phyloP scores from a whole-genome alignment of 2,888 invertebrate genomes.

The Eupithecia subumbrata region DNA sequence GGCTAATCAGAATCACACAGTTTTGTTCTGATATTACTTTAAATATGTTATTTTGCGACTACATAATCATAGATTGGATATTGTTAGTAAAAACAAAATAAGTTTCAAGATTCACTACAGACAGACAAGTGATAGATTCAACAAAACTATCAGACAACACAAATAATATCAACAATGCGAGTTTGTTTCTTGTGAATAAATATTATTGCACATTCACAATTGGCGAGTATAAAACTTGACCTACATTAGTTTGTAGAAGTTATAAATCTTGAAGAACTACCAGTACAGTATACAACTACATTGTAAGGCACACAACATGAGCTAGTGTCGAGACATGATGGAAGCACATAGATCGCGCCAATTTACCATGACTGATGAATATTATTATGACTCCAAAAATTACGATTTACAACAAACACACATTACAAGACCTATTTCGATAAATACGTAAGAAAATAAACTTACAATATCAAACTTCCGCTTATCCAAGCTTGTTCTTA shows the following conservation, averaged over 20 bases:
- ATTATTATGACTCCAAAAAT: constrained; percentile 63
- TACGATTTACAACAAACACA: constrained; percentile 77
- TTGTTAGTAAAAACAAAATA: constrained; percentile 70
- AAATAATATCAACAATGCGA: constrained; percentile 46
- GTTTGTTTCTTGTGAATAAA: constrained; percentile 48
- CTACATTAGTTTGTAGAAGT: constrained; percentile 38
- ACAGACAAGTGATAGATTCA: constrained; percentile 48
- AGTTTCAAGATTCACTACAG: constrained; percentile 52
- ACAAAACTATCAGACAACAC: constrained; percentile 44
- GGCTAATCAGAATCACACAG: constrained; percentile 57
- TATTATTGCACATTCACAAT: constrained; percentile 45
- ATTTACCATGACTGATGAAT: constrained; percentile 36
- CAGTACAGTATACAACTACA: constrained; percentile 46
- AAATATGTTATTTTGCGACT: constrained; percentile 63
- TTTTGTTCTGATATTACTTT: constrained; percentile 56
- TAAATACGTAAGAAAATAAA: constrained; percentile 84
- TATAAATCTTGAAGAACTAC: constrained; percentile 37
- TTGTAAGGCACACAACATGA: constrained; percentile 73
- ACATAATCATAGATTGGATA: constrained; percentile 59
- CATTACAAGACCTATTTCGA: constrained; percentile 76
- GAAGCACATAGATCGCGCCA: constrained; percentile 56
- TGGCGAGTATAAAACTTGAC: constrained; percentile 43
- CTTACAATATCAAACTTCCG: constrained; percentile 70
- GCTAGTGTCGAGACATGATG: constrained; percentile 58
- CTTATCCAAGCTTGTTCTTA: constrained; percentile 79